phyloP scores from a whole-genome alignment of 2,888 invertebrate genomes.

The Drosophila subsilvestris region DNA sequence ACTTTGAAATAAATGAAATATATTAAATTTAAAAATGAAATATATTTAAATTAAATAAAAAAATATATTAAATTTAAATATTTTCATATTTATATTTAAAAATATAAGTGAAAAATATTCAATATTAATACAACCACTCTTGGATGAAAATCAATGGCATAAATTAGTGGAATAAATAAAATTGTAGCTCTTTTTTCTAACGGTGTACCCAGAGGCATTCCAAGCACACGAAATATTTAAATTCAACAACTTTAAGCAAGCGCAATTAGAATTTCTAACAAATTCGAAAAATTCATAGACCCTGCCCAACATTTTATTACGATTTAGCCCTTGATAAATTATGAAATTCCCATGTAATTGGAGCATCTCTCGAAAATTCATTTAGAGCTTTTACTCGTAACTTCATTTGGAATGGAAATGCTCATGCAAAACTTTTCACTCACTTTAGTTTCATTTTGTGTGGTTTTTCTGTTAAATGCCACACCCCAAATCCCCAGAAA shows the following conservation, averaged over 20 bases:
- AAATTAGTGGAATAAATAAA: no score
- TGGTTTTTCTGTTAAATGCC: constrained; percentile 2
- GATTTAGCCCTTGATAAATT: background rate
- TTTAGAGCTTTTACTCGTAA: constrained; percentile 8
- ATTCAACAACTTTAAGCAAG: no score
- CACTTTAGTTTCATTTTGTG: constrained; percentile 6
- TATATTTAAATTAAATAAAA: no score
- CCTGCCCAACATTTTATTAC: background rate
- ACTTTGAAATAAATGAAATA: no score
- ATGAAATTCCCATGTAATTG: background rate
- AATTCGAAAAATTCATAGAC: background rate
- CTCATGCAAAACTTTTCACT: background rate
- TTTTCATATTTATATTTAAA: no score
- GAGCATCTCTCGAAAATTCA: background rate
- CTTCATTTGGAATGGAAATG: constrained; percentile 5
- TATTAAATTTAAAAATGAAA: no score
- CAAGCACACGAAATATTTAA: background rate
- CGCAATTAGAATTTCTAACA: background rate
- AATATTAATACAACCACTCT: no score
- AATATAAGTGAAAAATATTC: no score
- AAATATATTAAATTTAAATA: no score
- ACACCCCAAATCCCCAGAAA: constrained; percentile 28
- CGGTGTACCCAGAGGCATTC: no score
- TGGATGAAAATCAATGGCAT: no score
- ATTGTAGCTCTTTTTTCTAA: no score